Percentiles rank a stretch among this genome's conserved stretches.
Evolutionary conservation across 2,113 vertebrate genomes (phyloP).

Genomic region (Illadopsis cleaveri): DNA sequence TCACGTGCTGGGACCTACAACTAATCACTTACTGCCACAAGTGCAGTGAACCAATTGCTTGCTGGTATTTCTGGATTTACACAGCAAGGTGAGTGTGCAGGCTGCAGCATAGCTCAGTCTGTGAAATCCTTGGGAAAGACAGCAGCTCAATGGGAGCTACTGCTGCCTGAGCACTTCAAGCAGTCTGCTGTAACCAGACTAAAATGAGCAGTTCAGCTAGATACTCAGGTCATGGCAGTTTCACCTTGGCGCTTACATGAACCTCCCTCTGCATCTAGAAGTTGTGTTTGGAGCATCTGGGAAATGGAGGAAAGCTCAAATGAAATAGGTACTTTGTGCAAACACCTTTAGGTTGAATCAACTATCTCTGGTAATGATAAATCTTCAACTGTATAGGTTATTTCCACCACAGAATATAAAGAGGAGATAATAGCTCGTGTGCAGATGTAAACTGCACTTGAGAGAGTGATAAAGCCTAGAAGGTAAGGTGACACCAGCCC

Average conservation of each 20-base stretch:
- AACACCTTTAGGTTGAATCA: not conserved
- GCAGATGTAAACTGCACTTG: not conserved
- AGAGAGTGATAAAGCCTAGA: not conserved
- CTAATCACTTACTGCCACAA: not conserved
- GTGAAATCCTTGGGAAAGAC: not conserved
- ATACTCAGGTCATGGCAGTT: not conserved
- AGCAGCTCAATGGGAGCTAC: not conserved
- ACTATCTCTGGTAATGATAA: not conserved
- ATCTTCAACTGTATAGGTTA: not conserved
- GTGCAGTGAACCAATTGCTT: accelerated
- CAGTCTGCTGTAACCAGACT: not conserved
- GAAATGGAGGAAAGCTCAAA: not conserved
- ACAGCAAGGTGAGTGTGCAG: not conserved
- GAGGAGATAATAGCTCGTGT: not conserved
- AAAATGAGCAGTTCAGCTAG: not conserved
- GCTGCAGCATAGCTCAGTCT: not conserved
- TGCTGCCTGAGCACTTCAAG: not conserved
- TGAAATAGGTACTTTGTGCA: not conserved
- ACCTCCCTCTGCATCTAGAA: not conserved
- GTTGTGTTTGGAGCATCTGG: not conserved
- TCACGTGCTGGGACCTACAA: not conserved
- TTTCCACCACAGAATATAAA: not conserved
- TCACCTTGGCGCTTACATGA: not conserved
- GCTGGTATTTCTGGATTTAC: not conserved
- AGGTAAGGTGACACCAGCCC: not conserved